Percentiles rank a stretch among this genome's conserved stretches.
Evolutionary conservation across 2,888 invertebrate genomes (phyloP).

Genomic region (Heliconius charithonia): DNA sequence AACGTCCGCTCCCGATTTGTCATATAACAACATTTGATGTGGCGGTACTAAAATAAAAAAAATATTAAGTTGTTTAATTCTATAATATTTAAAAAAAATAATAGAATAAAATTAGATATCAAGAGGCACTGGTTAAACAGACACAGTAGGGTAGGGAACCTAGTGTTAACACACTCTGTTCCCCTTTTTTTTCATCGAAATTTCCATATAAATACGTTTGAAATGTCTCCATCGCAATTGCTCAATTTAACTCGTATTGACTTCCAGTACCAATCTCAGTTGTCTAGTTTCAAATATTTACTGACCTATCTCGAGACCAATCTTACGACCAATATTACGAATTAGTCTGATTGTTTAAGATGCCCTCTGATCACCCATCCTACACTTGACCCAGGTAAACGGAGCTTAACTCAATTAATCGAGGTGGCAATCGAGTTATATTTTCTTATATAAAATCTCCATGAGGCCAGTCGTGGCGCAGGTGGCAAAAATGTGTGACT

Average conservation of each 20-base stretch:
- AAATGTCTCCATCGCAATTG: background rate
- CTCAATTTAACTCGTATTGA: background rate
- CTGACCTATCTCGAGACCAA: slow-evolving; percentile 7
- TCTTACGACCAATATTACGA: background rate
- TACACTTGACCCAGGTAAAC: slow-evolving; percentile 9
- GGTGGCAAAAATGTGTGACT: too few species aligned
- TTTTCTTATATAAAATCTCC: background rate
- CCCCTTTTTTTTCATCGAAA: background rate
- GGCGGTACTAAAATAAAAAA: slow-evolving; percentile 91
- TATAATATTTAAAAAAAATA: background rate
- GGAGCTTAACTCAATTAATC: slow-evolving; percentile 4
- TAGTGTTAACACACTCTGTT: too few species aligned
- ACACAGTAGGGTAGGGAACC: too few species aligned
- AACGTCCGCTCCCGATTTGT: slow-evolving; percentile 92
- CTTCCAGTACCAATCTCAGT: background rate
- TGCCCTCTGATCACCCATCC: background rate
- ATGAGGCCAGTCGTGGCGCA: too few species aligned
- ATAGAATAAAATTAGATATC: background rate
- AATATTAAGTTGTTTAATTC: background rate
- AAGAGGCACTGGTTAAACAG: too few species aligned
- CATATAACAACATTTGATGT: slow-evolving; percentile 92
- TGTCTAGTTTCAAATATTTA: slow-evolving; percentile 9
- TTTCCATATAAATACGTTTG: background rate
- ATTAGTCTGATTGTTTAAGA: slow-evolving; percentile 13
- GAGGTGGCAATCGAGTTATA: background rate